These are phyloP conservation scores for Tympanoctomys barrerae DNA, from an alignment of 2,797 vertebrate genomes.

Conservation along the genomic window DNA sequence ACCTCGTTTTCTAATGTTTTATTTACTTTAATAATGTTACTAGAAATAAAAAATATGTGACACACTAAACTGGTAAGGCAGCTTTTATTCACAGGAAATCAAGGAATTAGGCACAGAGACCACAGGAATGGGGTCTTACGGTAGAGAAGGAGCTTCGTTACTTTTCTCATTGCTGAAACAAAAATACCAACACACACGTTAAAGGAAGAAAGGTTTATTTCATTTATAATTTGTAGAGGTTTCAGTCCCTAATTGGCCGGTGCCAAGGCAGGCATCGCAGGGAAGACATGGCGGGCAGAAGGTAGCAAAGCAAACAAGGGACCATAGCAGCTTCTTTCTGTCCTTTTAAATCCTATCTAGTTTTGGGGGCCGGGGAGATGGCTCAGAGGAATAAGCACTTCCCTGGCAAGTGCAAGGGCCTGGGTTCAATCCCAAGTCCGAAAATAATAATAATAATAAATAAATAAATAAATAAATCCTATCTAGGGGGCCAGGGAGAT, in stretches of 20 bases:
- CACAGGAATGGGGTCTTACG: not conserved
- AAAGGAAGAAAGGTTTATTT: not conserved
- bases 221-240: not conserved
- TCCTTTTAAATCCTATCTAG: not conserved
- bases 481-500: too few relatives aligned
- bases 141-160: not conserved
- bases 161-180: not conserved
- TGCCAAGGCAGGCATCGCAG: not conserved
- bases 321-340: not conserved
- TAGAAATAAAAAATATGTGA: not conserved
- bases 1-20: not conserved
- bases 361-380: too few relatives aligned
- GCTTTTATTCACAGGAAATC: not conserved
- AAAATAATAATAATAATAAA: too few relatives aligned
- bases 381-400: too few relatives aligned
- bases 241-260: not conserved
- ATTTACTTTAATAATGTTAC: conserved; percentile 6
- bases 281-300: not conserved
- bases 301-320: not conserved
- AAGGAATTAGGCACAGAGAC: not conserved
- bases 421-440: too few relatives aligned
- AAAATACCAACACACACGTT: not conserved
- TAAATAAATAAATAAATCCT: too few relatives aligned
- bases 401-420: too few relatives aligned
- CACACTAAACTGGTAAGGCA: not conserved